Conservation (phyloP, 2,113 vertebrate species). For the Leptobrachium ailaonicum region DNA sequence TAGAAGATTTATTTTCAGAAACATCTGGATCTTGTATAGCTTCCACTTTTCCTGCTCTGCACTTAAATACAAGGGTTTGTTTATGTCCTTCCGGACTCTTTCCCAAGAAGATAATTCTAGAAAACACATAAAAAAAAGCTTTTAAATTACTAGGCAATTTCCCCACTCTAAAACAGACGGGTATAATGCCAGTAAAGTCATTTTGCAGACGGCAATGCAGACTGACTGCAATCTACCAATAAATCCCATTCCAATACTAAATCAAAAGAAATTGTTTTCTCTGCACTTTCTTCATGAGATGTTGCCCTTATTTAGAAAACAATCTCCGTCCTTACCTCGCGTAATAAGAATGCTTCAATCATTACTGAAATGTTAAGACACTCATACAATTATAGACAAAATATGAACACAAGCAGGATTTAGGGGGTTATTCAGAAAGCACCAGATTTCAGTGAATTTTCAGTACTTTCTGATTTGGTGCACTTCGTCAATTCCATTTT, state of each 20-base stretch:
- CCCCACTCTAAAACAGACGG: conserved; percentile 25
- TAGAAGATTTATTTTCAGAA: conserved; percentile 35
- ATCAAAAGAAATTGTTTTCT: not conserved
- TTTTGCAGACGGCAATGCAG: conserved; percentile 11
- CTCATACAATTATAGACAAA: no score
- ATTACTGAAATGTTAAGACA: no score
- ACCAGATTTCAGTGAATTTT: no score
- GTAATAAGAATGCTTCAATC: no score
- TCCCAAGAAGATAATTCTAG: conserved; percentile 36
- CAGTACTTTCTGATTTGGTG: no score
- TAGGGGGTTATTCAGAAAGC: no score
- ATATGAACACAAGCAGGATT: no score
- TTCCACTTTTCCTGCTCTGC: conserved; percentile 8
- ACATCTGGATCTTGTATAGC: conserved; percentile 45
- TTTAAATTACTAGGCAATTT: conserved; percentile 45
- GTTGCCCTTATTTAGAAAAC: no score
- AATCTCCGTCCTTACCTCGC: no score
- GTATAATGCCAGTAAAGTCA: conserved; percentile 31
- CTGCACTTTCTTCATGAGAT: not conserved
- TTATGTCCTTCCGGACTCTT: conserved; percentile 45
- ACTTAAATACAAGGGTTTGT: conserved; percentile 36
- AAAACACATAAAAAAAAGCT: conserved; percentile 45
- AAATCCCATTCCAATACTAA: conserved; percentile 8
- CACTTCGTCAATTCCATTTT: no score
- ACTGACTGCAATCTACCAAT: conserved; percentile 6